A percentile compares a stretch with the other conserved stretches of the same genome.
These are phyloP conservation scores for Oegoconia quadripuncta DNA, from an alignment of 2,888 invertebrate genomes.

Conservation along the genomic window DNA sequence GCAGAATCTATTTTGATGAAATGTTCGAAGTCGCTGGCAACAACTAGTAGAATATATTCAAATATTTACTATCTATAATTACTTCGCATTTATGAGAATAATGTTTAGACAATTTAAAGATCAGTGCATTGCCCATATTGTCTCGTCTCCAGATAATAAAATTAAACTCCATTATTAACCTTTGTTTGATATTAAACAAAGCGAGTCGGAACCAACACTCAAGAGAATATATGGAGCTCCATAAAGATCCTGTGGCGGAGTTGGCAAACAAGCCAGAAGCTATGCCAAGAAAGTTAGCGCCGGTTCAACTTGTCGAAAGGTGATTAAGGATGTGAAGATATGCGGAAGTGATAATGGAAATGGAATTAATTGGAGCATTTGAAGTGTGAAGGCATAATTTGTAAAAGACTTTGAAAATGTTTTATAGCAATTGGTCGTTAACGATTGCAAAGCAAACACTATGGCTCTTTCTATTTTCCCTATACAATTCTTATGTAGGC, in stretches of 20 bases:
- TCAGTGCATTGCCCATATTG: not conserved
- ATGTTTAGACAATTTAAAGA: too few species aligned
- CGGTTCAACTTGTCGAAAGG: constrained; percentile 7
- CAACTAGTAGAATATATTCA: too few species aligned
- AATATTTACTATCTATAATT: too few species aligned
- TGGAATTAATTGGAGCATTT: not conserved
- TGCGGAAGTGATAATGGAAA: not conserved
- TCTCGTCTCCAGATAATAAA: not conserved
- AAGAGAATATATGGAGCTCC: constrained; percentile 1
- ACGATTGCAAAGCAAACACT: too few species aligned
- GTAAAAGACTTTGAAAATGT: too few species aligned
- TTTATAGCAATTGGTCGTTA: too few species aligned
- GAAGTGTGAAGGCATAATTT: too few species aligned
- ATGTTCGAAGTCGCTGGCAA: too few species aligned
- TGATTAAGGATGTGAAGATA: constrained; percentile 8
- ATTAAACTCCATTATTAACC: constrained; percentile 5
- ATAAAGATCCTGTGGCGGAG: constrained; percentile 3
- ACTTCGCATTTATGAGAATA: too few species aligned
- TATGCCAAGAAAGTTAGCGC: constrained; percentile 2
- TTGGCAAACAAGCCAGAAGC: constrained; percentile 1
- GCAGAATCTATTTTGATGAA: too few species aligned
- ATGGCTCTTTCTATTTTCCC: too few species aligned
- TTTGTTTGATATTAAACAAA: constrained; percentile 6
- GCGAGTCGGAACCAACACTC: not conserved
- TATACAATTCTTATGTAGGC: too few species aligned